Evolutionary conservation across 30 jellyfish, hydroid and myxozoan species (phyloP).

Genomic region (Catostylus mosaicus): DNA sequence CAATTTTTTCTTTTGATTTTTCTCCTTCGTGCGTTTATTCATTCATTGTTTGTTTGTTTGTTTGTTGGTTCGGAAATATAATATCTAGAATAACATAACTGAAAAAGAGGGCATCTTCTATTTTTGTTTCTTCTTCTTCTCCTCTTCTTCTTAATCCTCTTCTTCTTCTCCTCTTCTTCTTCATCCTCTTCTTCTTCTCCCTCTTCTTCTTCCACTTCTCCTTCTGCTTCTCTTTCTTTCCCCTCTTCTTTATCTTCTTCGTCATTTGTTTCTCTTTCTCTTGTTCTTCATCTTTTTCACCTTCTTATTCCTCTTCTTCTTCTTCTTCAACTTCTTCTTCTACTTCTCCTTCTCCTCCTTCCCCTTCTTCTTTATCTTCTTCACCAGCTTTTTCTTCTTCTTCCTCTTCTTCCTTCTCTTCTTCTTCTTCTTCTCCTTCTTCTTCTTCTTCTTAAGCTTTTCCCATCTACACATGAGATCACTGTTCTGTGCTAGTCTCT

Average conservation of each 20-base stretch:
- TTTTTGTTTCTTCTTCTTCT: not conserved
- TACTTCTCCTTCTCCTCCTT: not conserved
- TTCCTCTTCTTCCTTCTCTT: not conserved
- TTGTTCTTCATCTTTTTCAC: not conserved
- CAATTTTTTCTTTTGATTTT: not conserved
- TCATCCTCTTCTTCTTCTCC: not conserved
- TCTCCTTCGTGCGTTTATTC: not conserved
- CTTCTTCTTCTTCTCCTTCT: not conserved
- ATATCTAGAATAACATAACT: too few species aligned
- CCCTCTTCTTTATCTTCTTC: not conserved
- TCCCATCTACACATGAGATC: not conserved
- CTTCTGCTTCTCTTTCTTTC: not conserved
- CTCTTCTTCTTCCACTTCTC: not conserved
- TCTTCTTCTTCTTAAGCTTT: not conserved
- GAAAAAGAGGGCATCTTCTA: too few species aligned
- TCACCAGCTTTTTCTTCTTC: not conserved
- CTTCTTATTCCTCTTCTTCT: not conserved
- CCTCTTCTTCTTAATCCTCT: not conserved
- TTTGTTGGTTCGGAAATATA: too few species aligned
- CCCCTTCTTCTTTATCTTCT: not conserved
- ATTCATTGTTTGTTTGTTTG: too few species aligned
- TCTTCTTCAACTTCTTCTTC: not conserved
- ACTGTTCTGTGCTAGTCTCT: not conserved
- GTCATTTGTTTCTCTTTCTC: not conserved
- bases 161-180: not conserved